Evolutionary conservation across 2,888 invertebrate genomes (phyloP), one percentile per base, ranked within the genome.

Genomic region (Phaonia tiefii): DNA sequence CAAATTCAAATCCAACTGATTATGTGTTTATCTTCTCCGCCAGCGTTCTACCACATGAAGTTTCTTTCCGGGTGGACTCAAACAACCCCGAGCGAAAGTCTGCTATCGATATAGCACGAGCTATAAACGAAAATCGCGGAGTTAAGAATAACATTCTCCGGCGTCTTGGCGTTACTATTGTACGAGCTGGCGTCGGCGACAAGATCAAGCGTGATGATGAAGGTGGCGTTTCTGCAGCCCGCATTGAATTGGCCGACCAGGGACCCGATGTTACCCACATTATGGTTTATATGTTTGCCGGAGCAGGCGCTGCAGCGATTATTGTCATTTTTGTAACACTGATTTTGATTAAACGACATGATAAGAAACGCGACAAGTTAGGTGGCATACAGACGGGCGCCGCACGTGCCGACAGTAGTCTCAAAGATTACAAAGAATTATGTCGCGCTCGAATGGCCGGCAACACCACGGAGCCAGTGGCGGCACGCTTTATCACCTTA

Each of bases 401-500:
- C 7, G 90, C 94, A 0, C 92, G 92, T 0, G 92, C 92, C n/a
- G 97, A 97, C 85, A 95, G 96, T 8, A 96, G 97, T 22, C 97
- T 96, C 83, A 96, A 97, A 87, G 98, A 98, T 87, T 98, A 98
- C 90, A 98, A 98, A 93, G 97, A 97, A 86, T 91, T 97, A 46
- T 97, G 97, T 89, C 93, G 97, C 79, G 95, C 97, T 10, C 93
- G 98, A 78, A 98, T 98, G 98, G 95, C 97, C 0, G 94, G 95
- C 75, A 44, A 91, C 89, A 75, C 90, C 87, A 63, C 88, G 84
- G 78, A 95, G 89, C 88, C 92, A 85, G 92, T 93, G 42, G 90
- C 93, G 65, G 92, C 94, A 84, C 93, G 96, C 56, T 94, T 96
- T 86, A 95, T 96, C 3, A 96, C 96, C 15, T 91, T 97, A 44